Base-by-base conservation (phyloP, 1,140 invertebrate genomes). In the Calephelis virginiensis region DNA sequence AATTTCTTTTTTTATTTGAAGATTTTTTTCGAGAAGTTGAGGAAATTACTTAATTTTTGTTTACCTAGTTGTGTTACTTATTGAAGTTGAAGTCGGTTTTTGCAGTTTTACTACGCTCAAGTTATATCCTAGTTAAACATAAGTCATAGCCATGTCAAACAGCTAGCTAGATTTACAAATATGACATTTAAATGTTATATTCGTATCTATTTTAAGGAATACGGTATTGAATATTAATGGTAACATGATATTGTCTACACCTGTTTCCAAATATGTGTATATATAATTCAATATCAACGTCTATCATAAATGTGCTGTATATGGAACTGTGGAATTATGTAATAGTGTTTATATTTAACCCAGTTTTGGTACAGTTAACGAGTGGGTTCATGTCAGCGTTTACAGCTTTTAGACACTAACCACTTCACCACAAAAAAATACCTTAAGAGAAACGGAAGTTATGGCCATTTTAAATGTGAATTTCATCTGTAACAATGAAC, bases 221-320 rank as follows among this genome's bases (percentile, higher is more conserved):
- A 28, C 11, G 10, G 10, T 56, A 56, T 56, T 56, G 50, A 56
- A 56, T 59, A 59, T 59, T 59, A 59, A 59, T 59, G 56, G 56
- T 59, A 59, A 59, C 7, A 40, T 38, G 56, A 59, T 59, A 59
- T 38, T 59, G 56, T 59, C 56, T 37, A 38, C 37, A 59, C 56
- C 56, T 59, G 56, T 37, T 59, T 38, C 37, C 12, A 59, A 59
- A 38, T 59, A 59, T 12, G 56, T 8, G 56, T 38, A 59, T n/a
- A 28, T n/a, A 59, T 59, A 12, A 38, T n/a, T 59, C 56, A 37
- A 13, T 38, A 14, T 14, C 17, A 53, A 53, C 28, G 17, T 53
- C 9, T 59, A 59, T 38, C n/a, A 37, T 38, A 59, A 59, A 59
- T 17, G 53, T 28, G 53, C 53, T 59, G 37, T 37, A 56, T 53